Conservation (phyloP, 2,113 vertebrate species). For the Carassius auratus region DNA sequence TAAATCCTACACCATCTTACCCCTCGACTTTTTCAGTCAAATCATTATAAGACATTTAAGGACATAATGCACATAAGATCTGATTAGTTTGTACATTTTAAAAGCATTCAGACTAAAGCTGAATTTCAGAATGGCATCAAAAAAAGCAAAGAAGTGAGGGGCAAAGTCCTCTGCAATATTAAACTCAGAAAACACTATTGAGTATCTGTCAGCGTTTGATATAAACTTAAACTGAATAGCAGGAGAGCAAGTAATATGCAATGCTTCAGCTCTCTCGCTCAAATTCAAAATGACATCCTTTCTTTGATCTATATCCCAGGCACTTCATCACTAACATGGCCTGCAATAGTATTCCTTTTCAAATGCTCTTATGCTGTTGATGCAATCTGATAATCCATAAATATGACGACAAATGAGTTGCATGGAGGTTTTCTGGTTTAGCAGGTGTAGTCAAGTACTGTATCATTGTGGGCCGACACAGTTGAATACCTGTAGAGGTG, state of each 20-base stretch:
- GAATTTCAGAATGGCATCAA: background rate
- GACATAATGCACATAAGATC: slow-evolving; percentile 8
- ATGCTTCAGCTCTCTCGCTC: slow-evolving; percentile 37
- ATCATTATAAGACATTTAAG: background rate
- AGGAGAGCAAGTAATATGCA: slow-evolving; percentile 46
- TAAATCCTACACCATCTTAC: background rate
- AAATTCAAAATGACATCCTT: slow-evolving; percentile 36
- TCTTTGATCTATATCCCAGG: slow-evolving; percentile 19
- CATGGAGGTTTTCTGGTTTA: background rate
- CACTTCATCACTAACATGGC: slow-evolving; percentile 32
- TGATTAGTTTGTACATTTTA: slow-evolving; percentile 37
- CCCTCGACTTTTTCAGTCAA: background rate
- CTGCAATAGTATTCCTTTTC: background rate
- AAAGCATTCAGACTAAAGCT: background rate
- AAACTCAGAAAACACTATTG: slow-evolving; percentile 36
- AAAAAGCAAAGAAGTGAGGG: background rate
- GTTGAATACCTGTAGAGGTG: background rate
- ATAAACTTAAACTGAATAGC: slow-evolving; percentile 41
- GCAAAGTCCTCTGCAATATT: background rate
- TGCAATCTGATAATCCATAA: slow-evolving; percentile 25
- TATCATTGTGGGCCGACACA: background rate
- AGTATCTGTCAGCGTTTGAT: slow-evolving; percentile 44
- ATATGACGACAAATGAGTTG: slow-evolving; percentile 23
- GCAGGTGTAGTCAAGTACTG: background rate
- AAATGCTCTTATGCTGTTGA: slow-evolving; percentile 1